Conservation (phyloP, 2,797 vertebrate genomes). For the Champsocephalus esox region DNA sequence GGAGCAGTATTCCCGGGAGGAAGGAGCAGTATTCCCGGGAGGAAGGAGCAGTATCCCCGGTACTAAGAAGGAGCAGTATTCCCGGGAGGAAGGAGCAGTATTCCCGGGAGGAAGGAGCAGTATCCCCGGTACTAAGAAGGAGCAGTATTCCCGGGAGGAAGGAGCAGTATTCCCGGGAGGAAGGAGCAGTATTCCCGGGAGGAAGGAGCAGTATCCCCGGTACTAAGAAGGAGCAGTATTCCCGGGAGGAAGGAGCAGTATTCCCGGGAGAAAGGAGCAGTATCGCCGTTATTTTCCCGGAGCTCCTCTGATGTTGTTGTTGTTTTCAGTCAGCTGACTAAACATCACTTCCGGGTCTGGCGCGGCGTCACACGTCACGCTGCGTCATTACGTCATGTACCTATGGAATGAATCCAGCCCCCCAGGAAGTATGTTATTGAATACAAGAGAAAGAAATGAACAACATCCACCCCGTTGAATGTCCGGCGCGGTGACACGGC, state of each 20-base stretch:
- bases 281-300: neutral
- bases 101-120: neutral
- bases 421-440: no score
- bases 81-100: neutral
- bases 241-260: neutral
- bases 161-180: neutral
- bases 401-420: no score
- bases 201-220: neutral
- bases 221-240: neutral
- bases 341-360: slow-evolving; percentile 72
- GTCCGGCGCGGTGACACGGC: no score
- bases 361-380: slow-evolving; percentile 40
- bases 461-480: no score
- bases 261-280: no score
- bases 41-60: neutral
- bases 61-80: no score
- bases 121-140: neutral
- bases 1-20: neutral
- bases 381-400: no score
- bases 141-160: neutral
- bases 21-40: neutral
- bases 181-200: no score
- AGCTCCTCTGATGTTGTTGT: slow-evolving; percentile 62
- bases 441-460: no score
- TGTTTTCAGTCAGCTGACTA: slow-evolving; percentile 64